Evolutionary conservation across 2,797 vertebrate species (phyloP).

Genomic region (Tenualosa thibaudeaui): DNA sequence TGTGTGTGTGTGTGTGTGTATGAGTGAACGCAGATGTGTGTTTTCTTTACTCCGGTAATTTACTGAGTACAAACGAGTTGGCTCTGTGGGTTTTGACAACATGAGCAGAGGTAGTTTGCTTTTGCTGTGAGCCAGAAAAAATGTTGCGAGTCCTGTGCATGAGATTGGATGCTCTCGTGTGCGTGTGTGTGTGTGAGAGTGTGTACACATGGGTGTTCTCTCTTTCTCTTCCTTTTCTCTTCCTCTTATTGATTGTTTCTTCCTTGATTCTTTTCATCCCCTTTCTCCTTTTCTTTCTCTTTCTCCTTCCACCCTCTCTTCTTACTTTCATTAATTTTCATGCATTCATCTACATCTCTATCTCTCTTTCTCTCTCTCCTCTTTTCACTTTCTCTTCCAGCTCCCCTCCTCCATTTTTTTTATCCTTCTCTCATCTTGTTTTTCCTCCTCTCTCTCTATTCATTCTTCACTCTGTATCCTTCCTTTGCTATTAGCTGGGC

Average conservation of each 20-base stretch:
- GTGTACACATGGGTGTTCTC: no score
- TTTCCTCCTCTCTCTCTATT: background rate
- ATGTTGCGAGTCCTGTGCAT: background rate
- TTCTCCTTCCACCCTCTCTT: background rate
- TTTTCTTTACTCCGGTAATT: background rate
- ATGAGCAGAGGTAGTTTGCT: background rate
- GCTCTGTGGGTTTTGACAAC: background rate
- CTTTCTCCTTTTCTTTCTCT: background rate
- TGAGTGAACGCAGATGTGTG: background rate
- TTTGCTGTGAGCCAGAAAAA: background rate
- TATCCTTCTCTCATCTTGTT: background rate
- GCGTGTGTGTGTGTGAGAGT: no score
- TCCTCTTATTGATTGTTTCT: background rate
- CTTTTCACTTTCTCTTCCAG: background rate
- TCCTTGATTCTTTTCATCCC: no score
- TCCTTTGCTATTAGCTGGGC: no score
- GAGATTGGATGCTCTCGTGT: no score
- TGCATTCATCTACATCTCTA: slow-evolving; percentile 6
- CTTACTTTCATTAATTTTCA: background rate
- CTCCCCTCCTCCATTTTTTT: background rate
- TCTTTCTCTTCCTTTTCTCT: background rate
- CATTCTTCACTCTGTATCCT: background rate
- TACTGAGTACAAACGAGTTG: background rate
- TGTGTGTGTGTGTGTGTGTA: background rate
- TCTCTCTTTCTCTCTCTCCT: background rate